phyloP scores from a whole-genome alignment of 2,113 vertebrate genomes.

The Electrona antarctica region DNA sequence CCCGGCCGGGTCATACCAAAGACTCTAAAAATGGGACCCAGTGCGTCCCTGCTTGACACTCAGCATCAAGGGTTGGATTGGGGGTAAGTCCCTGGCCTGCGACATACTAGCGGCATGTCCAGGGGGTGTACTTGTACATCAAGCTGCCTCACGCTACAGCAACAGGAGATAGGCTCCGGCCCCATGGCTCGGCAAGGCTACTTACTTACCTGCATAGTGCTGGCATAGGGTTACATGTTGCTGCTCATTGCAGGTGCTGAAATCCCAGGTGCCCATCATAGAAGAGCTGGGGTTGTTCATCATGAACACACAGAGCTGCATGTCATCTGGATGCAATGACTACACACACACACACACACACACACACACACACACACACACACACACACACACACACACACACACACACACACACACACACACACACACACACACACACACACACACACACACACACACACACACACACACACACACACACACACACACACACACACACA shows the following conservation, averaged over 20 bases:
- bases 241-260: conserved; percentile 80
- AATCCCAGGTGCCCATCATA: conserved; percentile 91
- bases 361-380: conserved; percentile 19
- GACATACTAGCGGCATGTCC: too few relatives aligned
- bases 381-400: conserved; percentile 3
- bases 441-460: not conserved
- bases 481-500: conserved; percentile 12
- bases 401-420: not conserved
- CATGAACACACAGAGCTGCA: conserved; percentile 84
- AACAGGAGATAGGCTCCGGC: too few relatives aligned
- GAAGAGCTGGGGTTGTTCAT: conserved; percentile 83
- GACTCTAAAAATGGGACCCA: too few relatives aligned
- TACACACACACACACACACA: conserved; percentile 54
- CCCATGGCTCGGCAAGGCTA: too few relatives aligned
- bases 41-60: too few relatives aligned
- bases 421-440: conserved; percentile 10
- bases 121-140: too few relatives aligned
- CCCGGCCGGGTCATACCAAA: too few relatives aligned
- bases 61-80: too few relatives aligned
- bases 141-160: too few relatives aligned
- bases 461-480: conserved; percentile 38
- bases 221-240: conserved; percentile 86
- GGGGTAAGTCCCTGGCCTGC: too few relatives aligned
- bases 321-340: conserved; percentile 77
- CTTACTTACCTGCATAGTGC: conserved; percentile 64